Evolutionary conservation across 1,140 invertebrate species (phyloP).

Genomic region (Potamilus streckersoni): DNA sequence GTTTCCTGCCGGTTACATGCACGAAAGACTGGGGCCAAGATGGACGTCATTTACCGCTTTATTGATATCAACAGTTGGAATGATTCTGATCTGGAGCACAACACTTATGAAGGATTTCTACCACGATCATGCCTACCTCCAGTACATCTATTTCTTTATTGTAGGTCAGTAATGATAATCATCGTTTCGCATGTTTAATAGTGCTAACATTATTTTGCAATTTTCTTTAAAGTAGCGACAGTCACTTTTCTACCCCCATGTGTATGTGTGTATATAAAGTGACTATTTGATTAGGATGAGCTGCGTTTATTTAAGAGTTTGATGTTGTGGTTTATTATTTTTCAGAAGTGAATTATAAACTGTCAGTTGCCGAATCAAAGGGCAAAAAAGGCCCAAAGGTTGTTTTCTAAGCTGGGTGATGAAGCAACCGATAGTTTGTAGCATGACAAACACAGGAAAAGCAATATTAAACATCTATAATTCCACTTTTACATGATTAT

Average conservation of each 20-base stretch:
- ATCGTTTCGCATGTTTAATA: neutral
- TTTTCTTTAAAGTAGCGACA: neutral
- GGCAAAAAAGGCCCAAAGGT: too few species aligned
- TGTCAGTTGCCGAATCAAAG: too few species aligned
- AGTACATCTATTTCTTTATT: constrained; percentile 5
- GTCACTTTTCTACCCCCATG: neutral
- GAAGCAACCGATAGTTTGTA: too few species aligned
- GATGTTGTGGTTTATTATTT: too few species aligned
- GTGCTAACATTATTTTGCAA: neutral
- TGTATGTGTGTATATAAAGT: too few species aligned
- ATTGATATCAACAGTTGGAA: neutral
- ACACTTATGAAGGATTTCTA: neutral
- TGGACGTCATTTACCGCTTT: constrained; percentile 3
- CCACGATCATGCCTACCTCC: neutral
- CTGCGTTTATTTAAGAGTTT: too few species aligned
- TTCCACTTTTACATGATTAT: too few species aligned
- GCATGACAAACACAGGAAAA: too few species aligned
- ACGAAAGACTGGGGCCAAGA: neutral
- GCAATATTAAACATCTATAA: too few species aligned
- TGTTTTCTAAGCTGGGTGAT: too few species aligned
- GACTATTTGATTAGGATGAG: too few species aligned
- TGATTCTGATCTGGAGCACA: neutral
- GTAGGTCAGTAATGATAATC: neutral
- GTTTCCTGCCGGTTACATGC: constrained; percentile 1
- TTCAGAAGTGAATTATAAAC: too few species aligned